Conservation (phyloP, 1,140 invertebrate genomes). For the Bombus pascuorum region DNA sequence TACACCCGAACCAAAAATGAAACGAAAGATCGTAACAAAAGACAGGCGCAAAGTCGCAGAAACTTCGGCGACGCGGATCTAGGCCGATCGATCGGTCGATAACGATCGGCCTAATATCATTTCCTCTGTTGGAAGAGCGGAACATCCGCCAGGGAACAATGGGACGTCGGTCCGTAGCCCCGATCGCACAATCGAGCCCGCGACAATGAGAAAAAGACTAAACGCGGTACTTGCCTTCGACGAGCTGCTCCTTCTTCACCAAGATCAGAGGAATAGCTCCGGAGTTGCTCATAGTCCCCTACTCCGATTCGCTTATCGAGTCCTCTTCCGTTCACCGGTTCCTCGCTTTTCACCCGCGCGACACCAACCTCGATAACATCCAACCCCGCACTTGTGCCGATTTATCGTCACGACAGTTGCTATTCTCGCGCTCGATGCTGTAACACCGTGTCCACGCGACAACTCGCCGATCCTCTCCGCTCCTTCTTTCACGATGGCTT, state of each 20-base stretch:
- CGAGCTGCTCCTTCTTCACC: constrained; percentile 74
- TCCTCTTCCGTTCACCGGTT: constrained; percentile 34
- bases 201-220: constrained; percentile 28
- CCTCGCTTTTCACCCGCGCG: constrained; percentile 15
- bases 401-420: no score
- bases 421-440: no score
- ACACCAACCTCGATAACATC: no score
- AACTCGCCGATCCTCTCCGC: no score
- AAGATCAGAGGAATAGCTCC: constrained; percentile 77
- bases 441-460: no score
- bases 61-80: constrained; percentile 13
- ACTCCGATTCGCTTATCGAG: constrained; percentile 10
- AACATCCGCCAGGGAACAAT: constrained; percentile 18
- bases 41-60: not conserved
- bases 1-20: no score
- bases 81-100: constrained; percentile 11
- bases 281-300: constrained; percentile 72
- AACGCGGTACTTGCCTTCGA: constrained; percentile 75
- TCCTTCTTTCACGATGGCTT: no score
- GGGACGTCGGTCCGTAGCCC: not conserved
- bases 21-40: no score
- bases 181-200: not conserved
- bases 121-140: constrained; percentile 18
- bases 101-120: constrained; percentile 14
- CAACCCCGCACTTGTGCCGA: no score